Evolutionary conservation across 2,797 vertebrate species (phyloP).

Genomic region (Gallinago nigripennis): DNA sequence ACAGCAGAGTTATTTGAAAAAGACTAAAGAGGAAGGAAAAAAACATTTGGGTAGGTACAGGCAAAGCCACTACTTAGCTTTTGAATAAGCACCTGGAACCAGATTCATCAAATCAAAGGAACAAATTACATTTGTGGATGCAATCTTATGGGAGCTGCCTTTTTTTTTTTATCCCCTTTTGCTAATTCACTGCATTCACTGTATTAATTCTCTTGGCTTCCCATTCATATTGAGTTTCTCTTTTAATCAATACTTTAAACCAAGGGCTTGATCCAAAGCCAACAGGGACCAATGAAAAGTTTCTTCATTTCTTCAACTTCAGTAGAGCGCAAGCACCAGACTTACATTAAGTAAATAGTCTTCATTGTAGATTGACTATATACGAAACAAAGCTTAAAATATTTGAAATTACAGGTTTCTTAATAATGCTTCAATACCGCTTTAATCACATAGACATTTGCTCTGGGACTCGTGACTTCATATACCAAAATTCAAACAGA

Average conservation of each 20-base stretch:
- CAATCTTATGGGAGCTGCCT: not conserved
- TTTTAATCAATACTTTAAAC: constrained; percentile 59
- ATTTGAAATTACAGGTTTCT: constrained; percentile 44
- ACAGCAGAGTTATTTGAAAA: not conserved
- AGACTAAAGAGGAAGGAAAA: not conserved
- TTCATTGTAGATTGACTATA: not conserved
- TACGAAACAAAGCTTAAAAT: not conserved
- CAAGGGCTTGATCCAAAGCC: constrained; percentile 38
- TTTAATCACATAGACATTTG: constrained; percentile 18
- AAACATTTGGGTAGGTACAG: not conserved
- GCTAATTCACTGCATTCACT: not conserved
- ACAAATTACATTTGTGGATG: constrained; percentile 12
- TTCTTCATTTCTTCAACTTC: constrained; percentile 17
- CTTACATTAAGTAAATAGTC: not conserved
- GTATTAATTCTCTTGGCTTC: constrained; percentile 36
- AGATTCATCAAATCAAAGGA: not conserved
- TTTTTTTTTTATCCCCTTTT: not conserved
- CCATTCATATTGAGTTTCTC: constrained; percentile 38
- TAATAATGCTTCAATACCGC: constrained; percentile 35
- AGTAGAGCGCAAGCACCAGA: not conserved
- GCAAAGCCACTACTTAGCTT: not conserved
- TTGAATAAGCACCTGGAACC: not conserved
- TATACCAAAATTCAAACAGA: not conserved
- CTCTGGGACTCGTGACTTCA: constrained; percentile 18
- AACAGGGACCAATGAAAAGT: constrained; percentile 27